Base-by-base conservation (phyloP, 2,113 vertebrate species). In the Pterocles orientalis region DNA sequence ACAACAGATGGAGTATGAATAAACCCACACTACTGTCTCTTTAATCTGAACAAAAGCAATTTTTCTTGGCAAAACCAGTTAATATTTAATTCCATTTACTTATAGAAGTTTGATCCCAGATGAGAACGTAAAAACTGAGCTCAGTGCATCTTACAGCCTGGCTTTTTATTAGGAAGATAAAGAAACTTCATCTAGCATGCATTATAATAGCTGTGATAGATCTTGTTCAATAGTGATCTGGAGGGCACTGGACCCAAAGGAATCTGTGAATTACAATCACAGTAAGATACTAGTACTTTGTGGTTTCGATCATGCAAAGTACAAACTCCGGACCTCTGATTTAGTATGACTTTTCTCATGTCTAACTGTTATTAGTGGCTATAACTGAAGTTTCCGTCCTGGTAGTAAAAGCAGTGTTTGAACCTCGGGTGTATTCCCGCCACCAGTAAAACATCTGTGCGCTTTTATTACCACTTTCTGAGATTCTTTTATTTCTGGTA, bases 41-140 rank as follows among this genome's bases (percentile, higher is more conserved):
- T 96, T 82, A 87, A 92, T 97, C 53, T 80, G 56, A 92, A 95
- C 84, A 95, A 96, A 96, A 88, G 14, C 54, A n/a, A 23, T 91
- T 90, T 96, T 94, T 65, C 87, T 68, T 84, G 85, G 73, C 23
- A 90, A 94, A 96, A 97, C 80, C 56, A 73, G 39, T 95, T 97
- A 96, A 95, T 97, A 93, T 97, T 97, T 96, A 97, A 97, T 96
- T 85, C 33, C 31, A 73, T 94, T 95, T 96, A 60, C 94, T 93
- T 94, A 78, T n/a, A 65, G 45, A 97, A 81, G 47, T 75, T 82
- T 73, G 56, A 73, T 91, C 93, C 89, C 73, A 41, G 68, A 85
- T 73, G 85, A 84, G 34, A 92, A 90, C 34, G 25, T 13, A 70
- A 77, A 83, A 86, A 65, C 34, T 53, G 58, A 92, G n/a, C 34